phyloP scores from a whole-genome alignment of 2,113 vertebrate genomes.

The Colinus virginianus region DNA sequence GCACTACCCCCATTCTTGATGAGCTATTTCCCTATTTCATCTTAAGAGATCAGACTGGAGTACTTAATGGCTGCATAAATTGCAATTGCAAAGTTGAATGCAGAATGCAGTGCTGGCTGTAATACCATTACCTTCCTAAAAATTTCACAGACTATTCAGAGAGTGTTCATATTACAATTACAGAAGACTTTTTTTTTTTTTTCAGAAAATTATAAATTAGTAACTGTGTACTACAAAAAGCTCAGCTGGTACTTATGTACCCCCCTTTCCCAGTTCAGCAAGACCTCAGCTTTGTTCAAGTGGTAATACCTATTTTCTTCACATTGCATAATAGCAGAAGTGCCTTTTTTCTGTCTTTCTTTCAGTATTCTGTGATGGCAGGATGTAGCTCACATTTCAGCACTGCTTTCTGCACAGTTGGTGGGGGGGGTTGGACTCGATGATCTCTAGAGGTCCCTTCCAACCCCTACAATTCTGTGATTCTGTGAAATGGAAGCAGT shows the following conservation, averaged over 20 bases:
- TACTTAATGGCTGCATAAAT: not conserved
- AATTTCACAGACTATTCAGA: not conserved
- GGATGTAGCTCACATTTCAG: not conserved
- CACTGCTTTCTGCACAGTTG: constrained; percentile 8
- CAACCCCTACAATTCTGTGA: no score
- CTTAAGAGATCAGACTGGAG: not conserved
- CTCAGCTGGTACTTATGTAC: not conserved
- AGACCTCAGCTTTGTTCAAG: constrained; percentile 3
- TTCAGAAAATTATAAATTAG: not conserved
- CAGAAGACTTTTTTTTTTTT: not conserved
- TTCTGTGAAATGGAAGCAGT: not conserved
- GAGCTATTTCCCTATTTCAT: not conserved
- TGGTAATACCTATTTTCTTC: not conserved
- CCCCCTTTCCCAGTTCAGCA: not conserved
- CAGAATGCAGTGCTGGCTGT: not conserved
- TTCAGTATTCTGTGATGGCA: not conserved
- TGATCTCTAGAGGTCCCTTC: no score
- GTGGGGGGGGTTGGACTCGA: no score
- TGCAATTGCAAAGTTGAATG: not conserved
- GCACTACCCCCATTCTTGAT: not conserved
- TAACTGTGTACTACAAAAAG: not conserved
- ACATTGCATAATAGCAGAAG: not conserved
- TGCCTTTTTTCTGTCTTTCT: not conserved
- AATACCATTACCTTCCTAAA: not conserved
- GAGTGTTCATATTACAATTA: not conserved